Conservation (phyloP, 2,113 vertebrate species). For the Steatornis caripensis region DNA sequence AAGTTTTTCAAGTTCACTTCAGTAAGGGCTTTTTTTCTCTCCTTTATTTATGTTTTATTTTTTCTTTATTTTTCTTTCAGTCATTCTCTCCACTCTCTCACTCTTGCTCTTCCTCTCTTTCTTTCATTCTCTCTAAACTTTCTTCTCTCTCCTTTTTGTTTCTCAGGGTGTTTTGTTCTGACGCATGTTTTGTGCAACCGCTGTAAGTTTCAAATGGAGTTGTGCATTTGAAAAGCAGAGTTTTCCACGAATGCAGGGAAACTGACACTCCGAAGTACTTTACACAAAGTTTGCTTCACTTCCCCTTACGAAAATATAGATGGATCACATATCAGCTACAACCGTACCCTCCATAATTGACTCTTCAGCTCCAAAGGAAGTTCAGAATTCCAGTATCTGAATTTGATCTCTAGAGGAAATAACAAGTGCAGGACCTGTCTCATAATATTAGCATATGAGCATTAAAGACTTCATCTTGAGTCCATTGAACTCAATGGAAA, state of each 20-base stretch:
- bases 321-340: slow-evolving; percentile 45
- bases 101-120: neutral
- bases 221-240: neutral
- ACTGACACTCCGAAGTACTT: neutral
- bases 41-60: neutral
- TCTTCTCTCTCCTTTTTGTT: no score
- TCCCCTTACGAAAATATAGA: slow-evolving; percentile 24
- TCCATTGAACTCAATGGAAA: neutral
- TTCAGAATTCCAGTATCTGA: slow-evolving; percentile 51
- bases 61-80: neutral
- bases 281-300: neutral
- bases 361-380: slow-evolving; percentile 50
- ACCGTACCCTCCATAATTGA: neutral
- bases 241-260: neutral
- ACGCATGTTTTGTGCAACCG: neutral
- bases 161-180: neutral
- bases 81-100: neutral
- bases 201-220: neutral
- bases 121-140: no score
- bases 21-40: neutral
- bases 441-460: slow-evolving; percentile 42
- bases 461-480: neutral
- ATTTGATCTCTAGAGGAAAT: slow-evolving; percentile 62
- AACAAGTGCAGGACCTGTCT: slow-evolving; percentile 42
- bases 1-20: neutral